These are phyloP conservation scores for Rhysida immarginata DNA, from an alignment of 1,140 invertebrate genomes.

Conservation along the genomic window DNA sequence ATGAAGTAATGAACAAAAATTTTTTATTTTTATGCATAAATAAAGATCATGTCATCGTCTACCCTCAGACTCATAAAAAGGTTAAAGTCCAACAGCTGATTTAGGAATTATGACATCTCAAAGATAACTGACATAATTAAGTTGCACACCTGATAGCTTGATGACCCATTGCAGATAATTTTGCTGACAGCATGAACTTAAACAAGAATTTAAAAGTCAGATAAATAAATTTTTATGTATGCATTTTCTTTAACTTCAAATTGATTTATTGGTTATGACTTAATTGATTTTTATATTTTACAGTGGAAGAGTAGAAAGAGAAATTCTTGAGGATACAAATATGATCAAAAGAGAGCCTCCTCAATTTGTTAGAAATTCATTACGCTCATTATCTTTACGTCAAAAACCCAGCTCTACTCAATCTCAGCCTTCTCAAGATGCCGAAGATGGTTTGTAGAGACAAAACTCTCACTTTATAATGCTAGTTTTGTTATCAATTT, in stretches of 20 bases:
- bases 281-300: slow-evolving; percentile 30
- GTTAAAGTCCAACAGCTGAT: no score
- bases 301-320: slow-evolving; percentile 69
- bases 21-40: no score
- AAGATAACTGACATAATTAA: no score
- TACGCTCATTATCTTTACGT: slow-evolving; percentile 5
- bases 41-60: neutral
- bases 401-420: neutral
- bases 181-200: no score
- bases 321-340: slow-evolving; percentile 54
- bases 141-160: no score
- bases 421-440: neutral
- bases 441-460: neutral
- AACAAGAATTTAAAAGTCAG: no score
- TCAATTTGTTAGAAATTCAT: slow-evolving; percentile 16
- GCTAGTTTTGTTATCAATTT: no score
- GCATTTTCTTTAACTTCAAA: slow-evolving; percentile 6
- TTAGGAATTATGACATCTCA: no score
- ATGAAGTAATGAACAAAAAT: no score
- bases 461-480: no score
- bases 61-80: no score
- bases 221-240: slow-evolving; percentile 3
- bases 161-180: no score
- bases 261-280: neutral
- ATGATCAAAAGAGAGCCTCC: slow-evolving; percentile 19